Base-by-base conservation (phyloP, 2,113 vertebrate species). In the Siniperca chuatsi region DNA sequence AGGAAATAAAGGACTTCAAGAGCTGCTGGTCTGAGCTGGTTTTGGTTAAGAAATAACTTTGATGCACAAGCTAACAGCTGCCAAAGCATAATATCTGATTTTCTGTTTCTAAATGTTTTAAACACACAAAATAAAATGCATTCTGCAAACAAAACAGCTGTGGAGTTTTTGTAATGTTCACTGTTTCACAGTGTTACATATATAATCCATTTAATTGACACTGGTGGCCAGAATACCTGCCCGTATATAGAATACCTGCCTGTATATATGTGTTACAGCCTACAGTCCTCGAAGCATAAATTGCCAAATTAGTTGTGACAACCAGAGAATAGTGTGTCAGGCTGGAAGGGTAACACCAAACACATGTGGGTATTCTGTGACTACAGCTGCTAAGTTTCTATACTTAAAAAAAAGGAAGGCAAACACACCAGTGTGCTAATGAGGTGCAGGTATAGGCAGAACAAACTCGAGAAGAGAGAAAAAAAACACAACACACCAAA, bases 381-480 rank as follows among this genome's bases (percentile, higher is more conserved):
- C 25, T 37, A 4, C 37, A 65, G 9, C 71, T 48, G 15, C 70
- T 7, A 8, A 3, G 62, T 60, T 60, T 33, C 64, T 61, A 11
- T 4, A 23, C 33, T 40, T 23, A 20, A 8, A 33, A 8, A 8
- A 62, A 13, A 25, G 2, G n/a, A 60, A 25, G 33, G 62, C 42
- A 69, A 75, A 69, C 62, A 79, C 61, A 54, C 0, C 52, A 50
- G 61, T 6, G 54, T n/a, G 70, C 70, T 85, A 75, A 85, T 80
- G 77, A 85, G 83, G 44, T 11, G 35, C 71, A 79, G 62, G 40
- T 67, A 33, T 42, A 6, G 4, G 70, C 33, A 68, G 44, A 61
- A 42, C 37, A 78, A 55, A 57, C 29, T 66, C 2, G 2, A 50
- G 55, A 44, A 9, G 54, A 60, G 2, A 48, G 3, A 5, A 73